These are phyloP conservation scores for Hymenopus coronatus DNA, from an alignment of 2,888 invertebrate genomes.

Conservation along the genomic window DNA sequence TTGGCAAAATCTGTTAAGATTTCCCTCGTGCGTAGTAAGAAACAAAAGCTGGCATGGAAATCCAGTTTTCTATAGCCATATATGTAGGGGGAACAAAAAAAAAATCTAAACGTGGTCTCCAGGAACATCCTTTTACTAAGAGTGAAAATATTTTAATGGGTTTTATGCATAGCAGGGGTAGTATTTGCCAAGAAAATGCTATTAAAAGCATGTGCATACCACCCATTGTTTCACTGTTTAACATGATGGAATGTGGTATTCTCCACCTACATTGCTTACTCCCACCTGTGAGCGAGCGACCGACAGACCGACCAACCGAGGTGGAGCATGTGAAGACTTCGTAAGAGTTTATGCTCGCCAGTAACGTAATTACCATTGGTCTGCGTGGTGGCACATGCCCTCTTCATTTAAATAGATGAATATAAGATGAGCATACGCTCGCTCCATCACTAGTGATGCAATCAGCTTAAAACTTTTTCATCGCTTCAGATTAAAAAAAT, in stretches of 20 bases:
- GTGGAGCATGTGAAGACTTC: neutral
- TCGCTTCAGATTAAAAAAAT: no score
- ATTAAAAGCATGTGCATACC: neutral
- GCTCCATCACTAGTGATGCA: no score
- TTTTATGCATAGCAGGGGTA: neutral
- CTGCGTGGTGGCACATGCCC: neutral
- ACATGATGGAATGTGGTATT: neutral
- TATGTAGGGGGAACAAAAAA: no score
- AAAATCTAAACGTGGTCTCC: no score
- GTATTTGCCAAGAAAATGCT: neutral
- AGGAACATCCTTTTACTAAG: neutral
- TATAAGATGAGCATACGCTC: slow-evolving; percentile 3
- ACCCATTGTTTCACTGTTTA: neutral
- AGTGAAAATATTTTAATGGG: neutral
- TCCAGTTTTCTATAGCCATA: neutral
- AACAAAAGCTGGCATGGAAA: neutral
- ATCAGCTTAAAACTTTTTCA: no score
- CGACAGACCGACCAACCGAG: neutral
- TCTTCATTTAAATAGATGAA: slow-evolving; percentile 23
- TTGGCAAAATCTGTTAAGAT: neutral
- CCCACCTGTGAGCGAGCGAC: neutral
- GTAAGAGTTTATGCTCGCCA: neutral
- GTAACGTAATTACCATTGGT: neutral
- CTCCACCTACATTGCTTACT: neutral
- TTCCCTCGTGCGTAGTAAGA: neutral